Evolutionary conservation across 2,888 invertebrate genomes (phyloP).

Genomic region (Masnerella sp.): DNA sequence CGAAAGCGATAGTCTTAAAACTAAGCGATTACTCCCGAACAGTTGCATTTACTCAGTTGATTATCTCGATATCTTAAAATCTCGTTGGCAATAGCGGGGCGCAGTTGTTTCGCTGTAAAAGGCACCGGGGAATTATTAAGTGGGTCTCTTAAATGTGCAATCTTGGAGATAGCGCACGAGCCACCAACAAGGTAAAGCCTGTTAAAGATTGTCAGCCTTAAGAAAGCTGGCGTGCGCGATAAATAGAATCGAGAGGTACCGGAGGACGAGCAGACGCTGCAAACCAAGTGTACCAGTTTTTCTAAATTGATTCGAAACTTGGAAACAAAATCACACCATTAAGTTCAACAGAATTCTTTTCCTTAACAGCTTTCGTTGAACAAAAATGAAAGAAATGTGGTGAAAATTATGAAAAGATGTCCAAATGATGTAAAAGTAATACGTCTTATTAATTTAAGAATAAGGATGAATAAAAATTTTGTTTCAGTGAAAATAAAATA

Average conservation of each 20-base stretch:
- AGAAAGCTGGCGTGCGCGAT: slow-evolving; percentile 41
- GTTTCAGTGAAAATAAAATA: no score
- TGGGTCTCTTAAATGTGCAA: slow-evolving; percentile 33
- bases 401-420: no score
- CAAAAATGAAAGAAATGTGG: no score
- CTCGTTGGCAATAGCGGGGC: not conserved
- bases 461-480: no score
- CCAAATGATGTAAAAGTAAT: no score
- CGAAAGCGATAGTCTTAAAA: not conserved
- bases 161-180: slow-evolving; percentile 41
- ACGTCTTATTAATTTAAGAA: no score
- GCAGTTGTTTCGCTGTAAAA: slow-evolving; percentile 22
- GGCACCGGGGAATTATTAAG: slow-evolving; percentile 40
- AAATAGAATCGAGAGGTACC: slow-evolving; percentile 39
- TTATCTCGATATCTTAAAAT: slow-evolving; percentile 24
- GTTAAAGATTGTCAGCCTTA: slow-evolving; percentile 50
- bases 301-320: slow-evolving; percentile 39
- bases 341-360: slow-evolving; percentile 4
- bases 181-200: slow-evolving; percentile 37
- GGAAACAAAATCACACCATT: slow-evolving; percentile 24
- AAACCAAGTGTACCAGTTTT: slow-evolving; percentile 17
- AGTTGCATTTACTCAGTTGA: slow-evolving; percentile 19
- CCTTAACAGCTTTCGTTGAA: no score
- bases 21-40: slow-evolving; percentile 2
- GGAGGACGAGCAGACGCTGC: slow-evolving; percentile 3